Evolutionary conservation across 92 coral and sea anemone genomes (phyloP).

Genomic region (Palythoa caribaeorum): DNA sequence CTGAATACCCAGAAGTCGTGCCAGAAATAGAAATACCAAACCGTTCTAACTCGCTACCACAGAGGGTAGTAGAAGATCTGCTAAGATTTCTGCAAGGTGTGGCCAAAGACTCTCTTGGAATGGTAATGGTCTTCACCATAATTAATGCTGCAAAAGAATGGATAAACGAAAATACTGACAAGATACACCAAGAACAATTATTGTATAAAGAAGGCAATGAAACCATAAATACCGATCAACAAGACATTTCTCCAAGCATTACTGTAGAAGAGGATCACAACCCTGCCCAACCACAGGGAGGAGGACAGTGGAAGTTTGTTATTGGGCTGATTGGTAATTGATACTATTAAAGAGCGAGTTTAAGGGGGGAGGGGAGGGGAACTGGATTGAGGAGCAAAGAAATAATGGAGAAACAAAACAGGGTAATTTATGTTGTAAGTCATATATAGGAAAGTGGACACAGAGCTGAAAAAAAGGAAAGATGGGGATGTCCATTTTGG

Average conservation of each 20-base stretch:
- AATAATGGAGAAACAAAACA: too few relatives aligned
- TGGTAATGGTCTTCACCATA: slow-evolving; percentile 84
- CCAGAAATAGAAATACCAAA: slow-evolving; percentile 83
- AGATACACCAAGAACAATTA: background rate
- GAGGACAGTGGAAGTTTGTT: slow-evolving; percentile 86
- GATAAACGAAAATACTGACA: slow-evolving; percentile 61
- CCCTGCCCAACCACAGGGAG: slow-evolving; percentile 32
- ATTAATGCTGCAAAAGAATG: slow-evolving; percentile 78
- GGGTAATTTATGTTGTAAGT: too few relatives aligned
- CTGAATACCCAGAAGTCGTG: slow-evolving; percentile 69
- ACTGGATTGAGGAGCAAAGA: too few relatives aligned
- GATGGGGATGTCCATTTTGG: too few relatives aligned
- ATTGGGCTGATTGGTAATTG: slow-evolving; percentile 84
- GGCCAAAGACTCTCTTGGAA: slow-evolving; percentile 72
- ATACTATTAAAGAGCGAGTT: background rate
- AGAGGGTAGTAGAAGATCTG: slow-evolving; percentile 63
- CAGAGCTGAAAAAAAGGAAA: too few relatives aligned
- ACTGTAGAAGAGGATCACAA: slow-evolving; percentile 24
- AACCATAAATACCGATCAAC: background rate
- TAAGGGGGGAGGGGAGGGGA: too few relatives aligned
- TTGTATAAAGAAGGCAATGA: slow-evolving; percentile 25
- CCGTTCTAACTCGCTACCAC: slow-evolving; percentile 72
- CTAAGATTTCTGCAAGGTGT: slow-evolving; percentile 42
- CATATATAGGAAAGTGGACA: too few relatives aligned
- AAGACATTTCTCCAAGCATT: background rate